A percentile compares a stretch with the other conserved stretches of the same genome.
These are phyloP conservation scores for Drosophila pegasa DNA, from an alignment of 2,888 invertebrate species.

Conservation along the genomic window DNA sequence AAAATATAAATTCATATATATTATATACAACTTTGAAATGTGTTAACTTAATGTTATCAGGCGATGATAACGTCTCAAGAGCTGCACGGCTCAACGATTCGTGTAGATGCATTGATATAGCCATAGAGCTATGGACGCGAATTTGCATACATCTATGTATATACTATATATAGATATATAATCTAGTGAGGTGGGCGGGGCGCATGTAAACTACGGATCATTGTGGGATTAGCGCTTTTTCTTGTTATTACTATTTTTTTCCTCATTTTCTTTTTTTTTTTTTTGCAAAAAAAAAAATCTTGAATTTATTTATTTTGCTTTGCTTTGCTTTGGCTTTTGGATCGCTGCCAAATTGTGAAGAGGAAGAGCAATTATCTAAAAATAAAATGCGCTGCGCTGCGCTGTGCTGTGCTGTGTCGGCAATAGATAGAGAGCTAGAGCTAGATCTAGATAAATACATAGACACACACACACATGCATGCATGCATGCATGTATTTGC, in stretches of 20 bases:
- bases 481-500: conserved; percentile 3
- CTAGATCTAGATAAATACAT: conserved; percentile 52
- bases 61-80: conserved; percentile 4
- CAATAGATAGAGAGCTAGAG: conserved; percentile 53
- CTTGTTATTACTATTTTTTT: conserved; percentile 45
- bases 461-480: background rate
- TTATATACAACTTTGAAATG: conserved; percentile 6
- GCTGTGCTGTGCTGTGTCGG: conserved; percentile 40
- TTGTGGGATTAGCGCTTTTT: conserved; percentile 33
- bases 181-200: conserved; percentile 2
- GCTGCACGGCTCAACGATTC: conserved; percentile 2
- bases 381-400: conserved; percentile 55
- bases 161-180: background rate
- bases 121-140: background rate
- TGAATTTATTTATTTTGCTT: conserved; percentile 32
- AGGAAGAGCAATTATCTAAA: conserved; percentile 67
- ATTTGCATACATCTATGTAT: background rate
- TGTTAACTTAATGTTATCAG: conserved; percentile 16
- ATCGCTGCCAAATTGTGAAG: conserved; percentile 59
- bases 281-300: conserved; percentile 44
- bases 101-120: background rate
- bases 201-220: conserved; percentile 33
- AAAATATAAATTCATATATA: background rate
- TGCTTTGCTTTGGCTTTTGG: conserved; percentile 46
- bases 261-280: conserved; percentile 9